Evolutionary conservation across 2,113 vertebrate species (phyloP), one percentile per base, ranked within the genome.

Genomic region (Corynorhinus townsendii): DNA sequence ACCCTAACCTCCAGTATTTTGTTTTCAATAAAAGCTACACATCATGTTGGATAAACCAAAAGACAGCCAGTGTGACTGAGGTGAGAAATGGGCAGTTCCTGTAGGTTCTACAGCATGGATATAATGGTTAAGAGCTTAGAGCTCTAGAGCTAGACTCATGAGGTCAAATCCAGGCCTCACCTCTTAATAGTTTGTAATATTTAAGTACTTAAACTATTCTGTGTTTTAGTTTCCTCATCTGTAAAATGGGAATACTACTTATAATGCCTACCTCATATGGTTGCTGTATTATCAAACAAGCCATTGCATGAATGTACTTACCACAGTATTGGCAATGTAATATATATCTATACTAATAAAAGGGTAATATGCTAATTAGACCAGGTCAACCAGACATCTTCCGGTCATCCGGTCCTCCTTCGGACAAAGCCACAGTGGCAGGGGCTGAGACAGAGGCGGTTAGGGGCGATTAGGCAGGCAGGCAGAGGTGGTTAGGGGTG

Each of bases 51-150:
- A 45, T 33, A 90, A 90, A 84, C 15, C 9, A 26, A 73, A 79
- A 45, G 75, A 47, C 83, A 92, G 49, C 1, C 30, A 16, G 5
- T 66, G 20, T 19, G 45, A 56, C 59, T 49, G 14, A 94, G 26
- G n/a, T 15, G 45, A 24, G 38, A n/a, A 66, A 52, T 0, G 9
- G 40, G 11, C n/a, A 47, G 28, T 24, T 87, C 14, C 14, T 79
- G 0, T 30, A 24, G 71, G 8, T 68, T 54, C 47, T 72, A 49
- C 4, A 40, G 19, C 7, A 8, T 28, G 0, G 1, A 0, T 19
- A 1, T 11, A 30, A 45, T 64, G 19, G 40, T 19, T 49, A 66
- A 77, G 76, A 73, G 16, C 11, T 66, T 54, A 24, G 35, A 6
- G 33, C 10, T n/a, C 24, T 54, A 72, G 35, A 75, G 7, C 35